Base-by-base conservation (phyloP, 2,888 invertebrate species). In the Steinernema scapterisci region DNA sequence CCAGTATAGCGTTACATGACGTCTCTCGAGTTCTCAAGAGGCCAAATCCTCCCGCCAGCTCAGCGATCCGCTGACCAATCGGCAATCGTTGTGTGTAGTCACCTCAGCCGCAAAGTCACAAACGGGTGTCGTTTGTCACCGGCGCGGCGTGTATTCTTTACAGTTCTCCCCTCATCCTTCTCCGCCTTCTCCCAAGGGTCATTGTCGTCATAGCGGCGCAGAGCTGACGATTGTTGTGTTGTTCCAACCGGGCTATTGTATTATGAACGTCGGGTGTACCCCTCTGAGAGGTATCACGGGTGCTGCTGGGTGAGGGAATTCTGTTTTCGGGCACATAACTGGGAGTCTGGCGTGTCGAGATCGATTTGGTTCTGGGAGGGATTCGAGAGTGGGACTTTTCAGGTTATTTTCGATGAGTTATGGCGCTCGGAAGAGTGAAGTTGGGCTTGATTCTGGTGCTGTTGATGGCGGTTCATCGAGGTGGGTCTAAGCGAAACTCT, bases 141-240 rank as follows among this genome's bases (percentile, higher is more conserved):
- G 38, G 38, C 38, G 38, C n/a, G n/a, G n/a, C 38, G 38, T 38
- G 63, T 63, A 63, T 63, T 63, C 52, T 52, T 52, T 23, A 23
- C 63, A 25, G 25, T 52, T 11, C 52, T 19, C 16, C 48, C 48
- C n/a, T 48, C 52, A n/a, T n/a, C n/a, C n/a, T n/a, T n/a, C n/a
- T n/a, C n/a, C n/a, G n/a, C n/a, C n/a, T n/a, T n/a, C 16, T 63
- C 38, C 63, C 63, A 63, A 63, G 63, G 63, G 63, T 63, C 63
- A 63, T 63, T 63, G 63, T 38, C 38, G 38, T 38, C 38, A 38
- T 38, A 6, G 38, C 38, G 38, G 5, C 38, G 38, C 38, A 38
- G n/a, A n/a, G 5, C 38, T 6, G 38, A 3, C 38, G 38, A 38
- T 38, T 38, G 38, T 38, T 38, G n/a, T n/a, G 38, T 38, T 38